A percentile compares a stretch with the other conserved stretches of the same genome.
Conservation (phyloP, 2,888 invertebrate species). For the Germaria angustata region DNA sequence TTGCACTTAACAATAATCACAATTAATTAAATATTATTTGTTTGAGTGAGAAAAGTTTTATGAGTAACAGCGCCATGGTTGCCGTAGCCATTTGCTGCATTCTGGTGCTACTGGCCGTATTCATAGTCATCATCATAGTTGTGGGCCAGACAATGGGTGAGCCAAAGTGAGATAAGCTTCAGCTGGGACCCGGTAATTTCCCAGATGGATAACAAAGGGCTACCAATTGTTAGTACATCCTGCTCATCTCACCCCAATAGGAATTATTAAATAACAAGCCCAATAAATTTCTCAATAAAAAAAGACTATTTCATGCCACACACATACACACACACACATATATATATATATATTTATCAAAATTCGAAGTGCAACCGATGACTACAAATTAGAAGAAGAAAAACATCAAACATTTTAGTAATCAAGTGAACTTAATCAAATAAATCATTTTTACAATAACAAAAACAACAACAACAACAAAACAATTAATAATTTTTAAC, state of each 20-base stretch:
- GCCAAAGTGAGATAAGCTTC: conserved; percentile 82
- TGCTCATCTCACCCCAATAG: conserved; percentile 30
- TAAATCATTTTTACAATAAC: conserved; percentile 19
- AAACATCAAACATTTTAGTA: conserved; percentile 27
- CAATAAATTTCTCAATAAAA: conserved; percentile 14
- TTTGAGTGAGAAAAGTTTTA: conserved; percentile 68
- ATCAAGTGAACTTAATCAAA: conserved; percentile 39
- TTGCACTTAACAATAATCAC: conserved; percentile 33
- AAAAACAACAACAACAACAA: conserved; percentile 32
- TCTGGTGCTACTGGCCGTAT: conserved; percentile 88
- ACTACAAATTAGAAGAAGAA: not conserved
- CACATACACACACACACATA: not conserved
- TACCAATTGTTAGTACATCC: conserved; percentile 76
- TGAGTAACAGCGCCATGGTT: conserved; percentile 84
- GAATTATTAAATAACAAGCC: conserved; percentile 22
- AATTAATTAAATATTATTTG: conserved; percentile 52
- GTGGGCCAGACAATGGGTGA: conserved; percentile 88
- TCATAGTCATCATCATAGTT: conserved; percentile 90
- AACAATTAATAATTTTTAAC: conserved; percentile 54
- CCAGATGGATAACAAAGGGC: conserved; percentile 81
- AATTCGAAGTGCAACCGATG: not conserved
- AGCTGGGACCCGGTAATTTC: conserved; percentile 80
- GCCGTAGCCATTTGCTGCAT: conserved; percentile 92
- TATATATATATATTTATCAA: too few species aligned
- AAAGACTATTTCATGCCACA: not conserved